Percentiles rank a stretch among this genome's conserved stretches.
Conservation (phyloP, 2,888 invertebrate species). For the Torymus tubicola region DNA sequence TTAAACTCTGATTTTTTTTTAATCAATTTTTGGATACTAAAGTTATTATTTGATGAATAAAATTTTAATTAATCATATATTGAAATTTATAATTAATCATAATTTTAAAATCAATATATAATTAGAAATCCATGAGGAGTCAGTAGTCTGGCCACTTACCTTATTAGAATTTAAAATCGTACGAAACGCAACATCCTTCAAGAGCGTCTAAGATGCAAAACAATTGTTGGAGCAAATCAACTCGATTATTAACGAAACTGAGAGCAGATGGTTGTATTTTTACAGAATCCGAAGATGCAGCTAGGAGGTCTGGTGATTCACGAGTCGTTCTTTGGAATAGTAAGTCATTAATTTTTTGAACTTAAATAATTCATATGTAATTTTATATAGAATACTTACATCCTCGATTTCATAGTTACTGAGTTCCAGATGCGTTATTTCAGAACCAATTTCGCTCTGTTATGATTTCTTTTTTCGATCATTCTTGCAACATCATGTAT, state of each 20-base stretch:
- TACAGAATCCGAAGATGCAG: conserved; percentile 87
- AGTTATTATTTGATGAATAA: neutral
- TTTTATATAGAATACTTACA: too few species aligned
- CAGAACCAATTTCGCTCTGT: too few species aligned
- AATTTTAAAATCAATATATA: conserved; percentile 1
- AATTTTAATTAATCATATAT: neutral
- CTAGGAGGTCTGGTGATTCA: conserved; percentile 87
- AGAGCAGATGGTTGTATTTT: conserved; percentile 63
- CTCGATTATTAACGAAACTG: conserved; percentile 62
- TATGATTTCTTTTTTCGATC: conserved; percentile 2
- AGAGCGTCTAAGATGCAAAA: conserved; percentile 28
- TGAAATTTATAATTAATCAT: neutral
- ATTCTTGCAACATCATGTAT: conserved; percentile 13
- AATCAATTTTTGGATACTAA: too few species aligned
- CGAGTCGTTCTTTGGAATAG: conserved; percentile 92
- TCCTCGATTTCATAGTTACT: too few species aligned
- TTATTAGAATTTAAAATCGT: neutral
- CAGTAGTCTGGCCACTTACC: too few species aligned
- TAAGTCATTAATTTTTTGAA: conserved; percentile 78
- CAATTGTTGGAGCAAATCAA: conserved; percentile 46
- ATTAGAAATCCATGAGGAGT: neutral
- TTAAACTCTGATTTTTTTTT: too few species aligned
- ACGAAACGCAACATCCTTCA: neutral
- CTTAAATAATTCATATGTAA: conserved; percentile 36
- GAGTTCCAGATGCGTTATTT: too few species aligned